Evolutionary conservation across 2,888 invertebrate species (phyloP), one percentile per base, ranked within the genome.

Genomic region (Allacma fusca): DNA sequence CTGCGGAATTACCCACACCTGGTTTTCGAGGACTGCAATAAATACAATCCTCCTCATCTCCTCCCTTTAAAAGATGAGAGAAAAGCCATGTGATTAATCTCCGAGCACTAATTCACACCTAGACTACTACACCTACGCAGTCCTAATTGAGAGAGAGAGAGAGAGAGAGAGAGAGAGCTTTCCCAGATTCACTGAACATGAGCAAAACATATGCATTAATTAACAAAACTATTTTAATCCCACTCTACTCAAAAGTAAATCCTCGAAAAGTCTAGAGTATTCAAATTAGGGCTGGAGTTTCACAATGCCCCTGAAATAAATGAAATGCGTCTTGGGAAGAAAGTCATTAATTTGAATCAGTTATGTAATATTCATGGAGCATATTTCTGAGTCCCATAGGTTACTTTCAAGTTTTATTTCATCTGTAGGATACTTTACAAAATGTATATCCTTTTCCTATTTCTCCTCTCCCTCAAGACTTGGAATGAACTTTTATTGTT

Each of bases 1-100:
- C 94, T 75, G 87, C 81, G n/a, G 71, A 71, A 26, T 28, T 29
- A 21, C 69, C 69, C 34, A 29, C 24, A 21, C 28, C 57, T 19
- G 81, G 76, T 87, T 87, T 81, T 44, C 91, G 88, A 9, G 91
- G 91, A 84, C 90, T 91, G 23, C 91, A 91, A 86, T 91, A 91
- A 19, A 91, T 89, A 80, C 93, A 93, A 67, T 85, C 85, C 84
- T 93, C 92, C 82, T 93, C 93, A 78, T 92, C 92, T 16, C 93
- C 92, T 91, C 92, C 92, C 92, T 93, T 88, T n/a, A 68, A 86
- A 34, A 44, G 16, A 73, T 1, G 65, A n/a, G 43, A 62, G 23
- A 78, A 76, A 19, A 26, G 1, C 59, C 28, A 71, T 28, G 9
- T 19, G 43, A 57, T 34, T 67, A 43, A 29, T 21, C 23, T 68